phyloP scores from a whole-genome alignment of 1,140 invertebrate species.

The Pachyrhynchus sulphureomaculatus region DNA sequence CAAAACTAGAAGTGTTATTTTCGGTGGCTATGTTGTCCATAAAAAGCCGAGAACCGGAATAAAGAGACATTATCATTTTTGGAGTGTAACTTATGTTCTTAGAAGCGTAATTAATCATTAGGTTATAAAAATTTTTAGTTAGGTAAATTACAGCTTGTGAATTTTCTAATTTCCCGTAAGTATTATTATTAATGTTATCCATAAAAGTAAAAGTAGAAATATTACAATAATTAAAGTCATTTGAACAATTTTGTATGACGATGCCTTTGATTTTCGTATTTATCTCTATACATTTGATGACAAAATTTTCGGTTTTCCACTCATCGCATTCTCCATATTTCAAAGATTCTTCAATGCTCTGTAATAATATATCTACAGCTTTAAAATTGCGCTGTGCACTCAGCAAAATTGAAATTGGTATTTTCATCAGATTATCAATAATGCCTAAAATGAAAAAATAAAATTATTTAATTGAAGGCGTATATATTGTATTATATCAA shows the following conservation, averaged over 20 bases:
- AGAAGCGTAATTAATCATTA: conserved; percentile 1
- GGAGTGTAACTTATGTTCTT: conserved; percentile 6
- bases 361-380: conserved; percentile 9
- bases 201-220: neutral
- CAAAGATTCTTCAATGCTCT: conserved; percentile 3
- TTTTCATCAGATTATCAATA: conserved; percentile 23
- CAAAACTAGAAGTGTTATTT: neutral
- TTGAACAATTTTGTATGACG: conserved; percentile 12
- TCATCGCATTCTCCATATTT: neutral
- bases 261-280: neutral
- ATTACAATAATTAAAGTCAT: neutral
- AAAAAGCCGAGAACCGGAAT: conserved; percentile 10
- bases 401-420: conserved; percentile 6
- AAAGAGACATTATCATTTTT: conserved; percentile 8
- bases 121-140: conserved; percentile 1
- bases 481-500: too few species aligned
- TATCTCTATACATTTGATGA: conserved; percentile 6
- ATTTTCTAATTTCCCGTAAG: neutral
- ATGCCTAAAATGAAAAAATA: conserved; percentile 11
- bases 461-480: too few species aligned
- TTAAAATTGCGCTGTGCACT: conserved; percentile 16
- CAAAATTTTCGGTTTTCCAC: conserved; percentile 14
- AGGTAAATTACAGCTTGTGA: neutral
- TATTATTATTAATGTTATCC: neutral
- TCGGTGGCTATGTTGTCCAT: neutral